Percentiles rank a stretch among this genome's conserved stretches.
Evolutionary conservation across 37 sponge, comb jelly and placozoan genomes (phyloP).

Genomic region (Agelas oroides): DNA sequence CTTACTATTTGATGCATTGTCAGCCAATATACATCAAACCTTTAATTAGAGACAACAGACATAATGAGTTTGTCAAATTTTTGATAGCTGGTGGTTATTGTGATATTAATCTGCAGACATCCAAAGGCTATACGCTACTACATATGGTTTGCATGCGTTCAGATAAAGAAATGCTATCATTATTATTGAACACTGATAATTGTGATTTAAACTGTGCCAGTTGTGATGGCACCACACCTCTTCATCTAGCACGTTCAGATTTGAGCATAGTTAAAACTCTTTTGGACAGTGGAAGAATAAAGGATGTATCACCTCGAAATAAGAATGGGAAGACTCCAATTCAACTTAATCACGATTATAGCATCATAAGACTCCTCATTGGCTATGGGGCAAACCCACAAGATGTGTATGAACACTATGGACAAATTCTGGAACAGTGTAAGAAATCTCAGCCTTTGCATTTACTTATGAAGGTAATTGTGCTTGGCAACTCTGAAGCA

Average conservation of each 20-base stretch:
- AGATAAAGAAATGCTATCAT: background rate
- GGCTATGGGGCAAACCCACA: constrained; percentile 31
- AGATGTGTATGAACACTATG: too few relatives aligned
- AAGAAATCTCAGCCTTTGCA: background rate
- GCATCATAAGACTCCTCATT: constrained; percentile 8
- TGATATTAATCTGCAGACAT: background rate
- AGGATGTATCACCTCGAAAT: background rate
- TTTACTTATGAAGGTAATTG: background rate
- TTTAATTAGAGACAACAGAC: too few relatives aligned
- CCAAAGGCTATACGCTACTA: background rate
- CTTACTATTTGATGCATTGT: too few relatives aligned
- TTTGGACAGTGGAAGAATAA: background rate
- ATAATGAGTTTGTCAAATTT: too few relatives aligned
- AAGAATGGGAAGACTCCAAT: background rate
- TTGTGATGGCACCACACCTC: background rate
- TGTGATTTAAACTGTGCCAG: background rate
- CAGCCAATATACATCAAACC: too few relatives aligned
- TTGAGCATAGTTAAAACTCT: background rate
- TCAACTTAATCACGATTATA: constrained; percentile 5
- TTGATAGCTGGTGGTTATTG: background rate
- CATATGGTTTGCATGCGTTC: background rate
- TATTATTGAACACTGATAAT: background rate
- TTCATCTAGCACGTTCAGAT: background rate
- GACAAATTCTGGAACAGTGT: background rate
- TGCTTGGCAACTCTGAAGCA: constrained; percentile 28